A percentile compares a stretch with the other conserved stretches of the same genome.
Conservation (phyloP, 2,113 vertebrate species). For the Crotalus horridus region DNA sequence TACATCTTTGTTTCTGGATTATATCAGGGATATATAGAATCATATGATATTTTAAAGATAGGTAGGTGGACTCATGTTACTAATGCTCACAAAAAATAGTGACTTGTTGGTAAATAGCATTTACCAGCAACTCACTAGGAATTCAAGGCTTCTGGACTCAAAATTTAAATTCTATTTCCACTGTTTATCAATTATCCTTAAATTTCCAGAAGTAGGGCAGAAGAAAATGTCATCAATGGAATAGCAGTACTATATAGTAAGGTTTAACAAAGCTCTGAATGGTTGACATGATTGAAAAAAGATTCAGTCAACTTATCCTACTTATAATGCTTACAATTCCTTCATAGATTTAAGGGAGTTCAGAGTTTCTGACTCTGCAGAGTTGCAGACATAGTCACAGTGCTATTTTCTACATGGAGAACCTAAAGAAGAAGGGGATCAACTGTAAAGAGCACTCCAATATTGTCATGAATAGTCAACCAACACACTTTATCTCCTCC, state of each 20-base stretch:
- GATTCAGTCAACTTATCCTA: background rate
- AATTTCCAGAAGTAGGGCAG: background rate
- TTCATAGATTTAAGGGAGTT: background rate
- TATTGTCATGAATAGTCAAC: background rate
- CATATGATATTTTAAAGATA: rapidly evolving
- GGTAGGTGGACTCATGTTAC: background rate
- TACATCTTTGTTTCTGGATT: background rate
- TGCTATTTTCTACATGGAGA: background rate
- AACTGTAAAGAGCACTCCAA: background rate
- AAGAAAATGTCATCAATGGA: background rate
- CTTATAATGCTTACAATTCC: background rate
- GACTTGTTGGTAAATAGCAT: background rate
- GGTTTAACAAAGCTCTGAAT: background rate
- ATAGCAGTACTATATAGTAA: background rate
- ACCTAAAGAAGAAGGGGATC: background rate
- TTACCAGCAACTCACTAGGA: background rate
- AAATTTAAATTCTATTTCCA: background rate
- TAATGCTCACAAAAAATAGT: background rate
- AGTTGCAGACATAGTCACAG: background rate
- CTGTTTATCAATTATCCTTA: background rate
- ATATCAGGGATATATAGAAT: background rate
- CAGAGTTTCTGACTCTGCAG: background rate
- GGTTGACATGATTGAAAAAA: background rate
- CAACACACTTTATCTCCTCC: background rate
- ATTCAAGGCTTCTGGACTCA: background rate